A percentile compares a stretch with the other conserved stretches of the same genome.
phyloP scores from a whole-genome alignment of 2,797 vertebrate genomes.

The Mormyrops boulengeri region DNA sequence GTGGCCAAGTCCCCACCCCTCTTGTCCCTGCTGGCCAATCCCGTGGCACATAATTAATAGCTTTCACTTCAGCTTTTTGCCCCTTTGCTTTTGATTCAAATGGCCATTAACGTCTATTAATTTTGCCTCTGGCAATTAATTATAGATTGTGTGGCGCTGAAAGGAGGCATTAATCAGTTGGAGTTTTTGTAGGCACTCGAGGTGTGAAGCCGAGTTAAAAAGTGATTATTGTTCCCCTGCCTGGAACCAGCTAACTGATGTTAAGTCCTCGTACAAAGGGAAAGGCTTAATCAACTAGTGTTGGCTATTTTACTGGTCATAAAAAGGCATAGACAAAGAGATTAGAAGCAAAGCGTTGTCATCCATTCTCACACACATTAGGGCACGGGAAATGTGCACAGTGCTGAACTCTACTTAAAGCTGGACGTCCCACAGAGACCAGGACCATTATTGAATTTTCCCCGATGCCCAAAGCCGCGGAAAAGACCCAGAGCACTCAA shows the following conservation, averaged over 20 bases:
- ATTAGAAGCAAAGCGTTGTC: conserved; percentile 26
- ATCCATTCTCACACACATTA: conserved; percentile 27
- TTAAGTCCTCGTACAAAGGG: conserved; percentile 56
- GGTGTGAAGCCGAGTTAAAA: conserved; percentile 59
- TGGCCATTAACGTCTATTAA: conserved; percentile 68
- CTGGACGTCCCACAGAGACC: conserved; percentile 7
- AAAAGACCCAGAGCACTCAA: conserved; percentile 19
- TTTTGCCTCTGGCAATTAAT: conserved; percentile 65
- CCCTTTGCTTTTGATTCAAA: conserved; percentile 58
- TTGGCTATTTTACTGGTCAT: conserved; percentile 45
- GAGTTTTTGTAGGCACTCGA: conserved; percentile 51
- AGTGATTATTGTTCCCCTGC: conserved; percentile 60
- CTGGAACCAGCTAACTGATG: conserved; percentile 56
- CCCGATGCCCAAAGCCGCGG: conserved; percentile 4
- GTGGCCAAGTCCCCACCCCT: conserved; percentile 42
- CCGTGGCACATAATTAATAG: conserved; percentile 63
- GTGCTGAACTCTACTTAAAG: conserved; percentile 5
- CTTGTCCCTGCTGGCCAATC: conserved; percentile 36
- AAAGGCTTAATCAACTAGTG: conserved; percentile 42
- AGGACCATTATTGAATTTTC: conserved; percentile 14
- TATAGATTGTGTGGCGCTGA: conserved; percentile 48
- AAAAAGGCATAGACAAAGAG: conserved; percentile 24
- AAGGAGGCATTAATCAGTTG: conserved; percentile 59
- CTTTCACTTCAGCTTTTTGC: conserved; percentile 55
- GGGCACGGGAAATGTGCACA: conserved; percentile 9